Evolutionary conservation across 37 sponge, comb jelly and placozoan genomes (phyloP).

Genomic region (Tethya wilhelma): DNA sequence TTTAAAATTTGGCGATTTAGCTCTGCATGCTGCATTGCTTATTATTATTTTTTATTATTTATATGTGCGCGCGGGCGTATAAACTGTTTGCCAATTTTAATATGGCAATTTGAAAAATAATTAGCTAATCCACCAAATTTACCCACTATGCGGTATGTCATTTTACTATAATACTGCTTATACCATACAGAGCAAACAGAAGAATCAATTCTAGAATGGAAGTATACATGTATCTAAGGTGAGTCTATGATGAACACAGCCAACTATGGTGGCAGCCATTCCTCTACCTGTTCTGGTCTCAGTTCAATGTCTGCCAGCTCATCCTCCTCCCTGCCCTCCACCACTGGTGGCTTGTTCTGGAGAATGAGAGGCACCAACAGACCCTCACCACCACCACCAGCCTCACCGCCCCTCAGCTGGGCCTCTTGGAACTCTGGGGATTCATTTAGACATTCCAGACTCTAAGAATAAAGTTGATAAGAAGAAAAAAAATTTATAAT

Average conservation of each 20-base stretch:
- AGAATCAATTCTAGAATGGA: neutral
- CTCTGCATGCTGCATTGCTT: no score
- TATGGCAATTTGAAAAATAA: no score
- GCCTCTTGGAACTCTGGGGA: constrained; percentile 29
- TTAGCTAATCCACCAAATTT: no score
- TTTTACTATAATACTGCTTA: neutral
- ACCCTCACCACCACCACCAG: constrained; percentile 22
- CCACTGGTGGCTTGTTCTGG: constrained; percentile 67
- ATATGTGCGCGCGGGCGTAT: no score
- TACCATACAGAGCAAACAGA: neutral
- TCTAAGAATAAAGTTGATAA: neutral
- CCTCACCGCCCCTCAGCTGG: neutral
- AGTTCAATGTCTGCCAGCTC: constrained; percentile 64
- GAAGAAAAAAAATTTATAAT: no score
- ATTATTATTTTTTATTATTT: no score
- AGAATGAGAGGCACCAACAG: constrained; percentile 59
- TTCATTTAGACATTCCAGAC: neutral
- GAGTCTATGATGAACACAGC: neutral
- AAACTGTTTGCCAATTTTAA: no score
- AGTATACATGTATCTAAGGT: neutral
- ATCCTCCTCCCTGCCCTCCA: constrained; percentile 40
- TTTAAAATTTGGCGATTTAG: no score
- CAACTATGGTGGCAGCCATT: neutral
- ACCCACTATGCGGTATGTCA: no score
- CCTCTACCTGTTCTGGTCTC: constrained; percentile 70